phyloP scores from a whole-genome alignment of 2,888 invertebrate genomes.

The Drosophila pullipes region DNA sequence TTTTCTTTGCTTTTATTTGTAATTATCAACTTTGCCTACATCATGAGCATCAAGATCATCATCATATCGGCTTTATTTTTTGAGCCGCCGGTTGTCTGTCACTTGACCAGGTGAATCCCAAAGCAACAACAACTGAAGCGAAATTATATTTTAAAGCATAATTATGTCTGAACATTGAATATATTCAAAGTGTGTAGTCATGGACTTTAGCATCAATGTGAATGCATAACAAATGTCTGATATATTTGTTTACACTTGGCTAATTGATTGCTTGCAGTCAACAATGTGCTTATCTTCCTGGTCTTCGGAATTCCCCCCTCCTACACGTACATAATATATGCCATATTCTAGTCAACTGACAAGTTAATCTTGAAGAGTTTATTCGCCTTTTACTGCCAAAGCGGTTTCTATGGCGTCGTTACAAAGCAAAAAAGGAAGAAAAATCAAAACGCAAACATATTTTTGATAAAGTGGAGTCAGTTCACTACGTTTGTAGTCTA shows the following conservation, averaged over 20 bases:
- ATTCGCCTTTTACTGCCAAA: conserved; percentile 63
- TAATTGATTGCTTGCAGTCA: conserved; percentile 1
- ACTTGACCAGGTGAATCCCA: conserved; percentile 65
- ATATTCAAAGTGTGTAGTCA: conserved; percentile 12
- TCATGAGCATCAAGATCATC: conserved; percentile 23
- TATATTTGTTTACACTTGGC: conserved; percentile 13
- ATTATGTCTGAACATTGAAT: conserved; percentile 25
- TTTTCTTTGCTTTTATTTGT: conserved; percentile 63
- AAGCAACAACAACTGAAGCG: conserved; percentile 10
- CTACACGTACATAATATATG: background rate
- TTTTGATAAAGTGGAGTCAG: conserved; percentile 6
- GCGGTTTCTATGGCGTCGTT: conserved; percentile 70
- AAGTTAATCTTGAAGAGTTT: conserved; percentile 78
- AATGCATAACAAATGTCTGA: background rate
- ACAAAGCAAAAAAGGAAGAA: conserved; percentile 30
- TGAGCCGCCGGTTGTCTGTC: conserved; percentile 23
- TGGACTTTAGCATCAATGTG: background rate
- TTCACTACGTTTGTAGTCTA: conserved; percentile 7
- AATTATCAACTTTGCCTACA: conserved; percentile 52
- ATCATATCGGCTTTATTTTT: conserved; percentile 23
- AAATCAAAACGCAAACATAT: background rate
- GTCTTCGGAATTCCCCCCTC: conserved; percentile 29
- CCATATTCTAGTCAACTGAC: conserved; percentile 56
- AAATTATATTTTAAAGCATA: conserved; percentile 26
- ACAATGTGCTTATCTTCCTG: conserved; percentile 44